These are phyloP conservation scores for Gortyna flavago DNA, from an alignment of 2,888 invertebrate species.

Conservation along the genomic window DNA sequence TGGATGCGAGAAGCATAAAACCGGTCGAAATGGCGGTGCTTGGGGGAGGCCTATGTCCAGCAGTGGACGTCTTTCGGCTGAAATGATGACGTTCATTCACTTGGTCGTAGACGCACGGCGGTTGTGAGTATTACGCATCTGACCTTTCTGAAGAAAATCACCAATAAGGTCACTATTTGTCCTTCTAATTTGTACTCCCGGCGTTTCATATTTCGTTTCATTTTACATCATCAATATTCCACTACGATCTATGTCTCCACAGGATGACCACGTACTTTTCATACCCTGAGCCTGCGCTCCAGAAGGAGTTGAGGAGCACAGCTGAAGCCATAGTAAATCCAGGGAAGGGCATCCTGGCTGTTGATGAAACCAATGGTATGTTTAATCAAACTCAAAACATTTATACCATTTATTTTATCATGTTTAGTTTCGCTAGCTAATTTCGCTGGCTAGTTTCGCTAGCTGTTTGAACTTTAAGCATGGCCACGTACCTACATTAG, in stretches of 20 bases:
- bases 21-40: too few relatives aligned
- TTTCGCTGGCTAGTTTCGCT: too few relatives aligned
- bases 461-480: background rate
- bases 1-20: too few relatives aligned
- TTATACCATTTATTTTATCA: too few relatives aligned
- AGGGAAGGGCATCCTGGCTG: conserved; percentile 98
- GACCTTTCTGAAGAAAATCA: background rate
- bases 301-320: conserved; percentile 94
- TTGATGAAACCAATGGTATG: conserved; percentile 96
- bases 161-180: background rate
- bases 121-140: background rate
- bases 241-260: background rate
- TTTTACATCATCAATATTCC: background rate
- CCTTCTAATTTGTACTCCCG: background rate
- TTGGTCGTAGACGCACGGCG: too few relatives aligned
- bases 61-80: too few relatives aligned
- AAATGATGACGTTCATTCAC: too few relatives aligned
- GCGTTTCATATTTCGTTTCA: background rate
- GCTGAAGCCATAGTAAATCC: conserved; percentile 96
- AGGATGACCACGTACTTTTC: conserved; percentile 93
- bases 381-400: background rate
- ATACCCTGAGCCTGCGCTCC: conserved; percentile 93
- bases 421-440: too few relatives aligned
- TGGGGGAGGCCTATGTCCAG: too few relatives aligned
- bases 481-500: background rate